Conservation (phyloP, 2,113 vertebrate species). For the Solea solea region DNA sequence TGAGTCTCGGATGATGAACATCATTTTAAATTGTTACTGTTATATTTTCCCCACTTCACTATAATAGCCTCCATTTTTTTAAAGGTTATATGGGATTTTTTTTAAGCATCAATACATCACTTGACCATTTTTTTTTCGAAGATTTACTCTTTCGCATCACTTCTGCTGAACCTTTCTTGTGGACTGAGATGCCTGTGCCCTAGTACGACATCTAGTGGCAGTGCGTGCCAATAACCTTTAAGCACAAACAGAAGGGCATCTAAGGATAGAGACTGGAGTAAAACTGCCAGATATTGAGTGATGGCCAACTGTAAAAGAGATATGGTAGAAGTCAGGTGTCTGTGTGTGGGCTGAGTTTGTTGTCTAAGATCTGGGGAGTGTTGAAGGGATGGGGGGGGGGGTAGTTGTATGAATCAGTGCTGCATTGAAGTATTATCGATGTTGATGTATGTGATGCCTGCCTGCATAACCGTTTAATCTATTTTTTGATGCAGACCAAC, state of each 20-base stretch:
- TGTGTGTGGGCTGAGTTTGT: conserved; percentile 48
- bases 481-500: conserved; percentile 85
- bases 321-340: conserved; percentile 20
- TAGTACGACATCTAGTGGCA: background rate
- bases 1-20: background rate
- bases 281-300: conserved; percentile 19
- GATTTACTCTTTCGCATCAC: no score
- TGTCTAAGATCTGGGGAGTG: conserved; percentile 44
- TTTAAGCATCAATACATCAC: no score
- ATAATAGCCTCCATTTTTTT: no score
- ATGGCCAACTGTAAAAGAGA: conserved; percentile 27
- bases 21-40: no score
- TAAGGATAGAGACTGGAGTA: conserved; percentile 14
- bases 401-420: conserved; percentile 49
- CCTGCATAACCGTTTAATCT: conserved; percentile 51
- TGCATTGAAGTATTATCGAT: background rate
- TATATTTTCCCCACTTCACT: background rate
- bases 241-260: background rate
- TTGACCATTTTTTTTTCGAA: no score
- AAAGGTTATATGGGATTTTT: no score
- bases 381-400: conserved; percentile 18
- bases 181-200: background rate
- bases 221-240: no score
- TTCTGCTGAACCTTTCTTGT: background rate
- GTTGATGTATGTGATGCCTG: conserved; percentile 31